Percentiles rank a stretch among this genome's conserved stretches.
phyloP scores from a whole-genome alignment of 2,888 invertebrate genomes.

The Cephonodes hylas region DNA sequence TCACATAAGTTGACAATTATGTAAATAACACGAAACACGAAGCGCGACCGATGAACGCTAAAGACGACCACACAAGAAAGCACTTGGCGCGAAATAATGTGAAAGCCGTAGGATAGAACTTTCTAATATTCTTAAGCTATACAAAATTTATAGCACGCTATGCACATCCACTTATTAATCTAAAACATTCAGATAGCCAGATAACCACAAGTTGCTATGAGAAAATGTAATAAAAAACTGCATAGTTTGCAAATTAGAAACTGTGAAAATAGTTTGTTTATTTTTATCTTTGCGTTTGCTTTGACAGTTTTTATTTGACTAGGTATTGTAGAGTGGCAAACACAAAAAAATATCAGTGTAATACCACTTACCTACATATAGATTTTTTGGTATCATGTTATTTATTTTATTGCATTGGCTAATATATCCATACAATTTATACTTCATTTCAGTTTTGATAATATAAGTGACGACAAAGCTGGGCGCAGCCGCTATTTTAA shows the following conservation, averaged over 20 bases:
- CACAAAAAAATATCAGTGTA: background rate
- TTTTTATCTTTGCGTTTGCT: background rate
- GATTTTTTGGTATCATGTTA: too few species aligned
- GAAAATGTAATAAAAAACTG: background rate
- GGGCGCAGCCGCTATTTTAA: too few species aligned
- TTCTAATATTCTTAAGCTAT: slow-evolving; percentile 8
- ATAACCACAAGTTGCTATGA: background rate
- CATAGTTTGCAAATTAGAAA: background rate
- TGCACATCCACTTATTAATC: background rate
- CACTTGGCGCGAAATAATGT: background rate
- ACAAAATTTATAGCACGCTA: background rate
- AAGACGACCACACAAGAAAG: background rate
- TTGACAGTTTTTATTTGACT: too few species aligned
- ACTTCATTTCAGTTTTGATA: too few species aligned
- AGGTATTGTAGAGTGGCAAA: background rate
- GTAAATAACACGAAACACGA: background rate
- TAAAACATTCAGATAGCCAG: background rate
- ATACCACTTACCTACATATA: too few species aligned
- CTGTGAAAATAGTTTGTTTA: background rate
- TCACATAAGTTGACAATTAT: background rate
- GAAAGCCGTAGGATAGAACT: background rate
- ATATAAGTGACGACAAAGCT: background rate
- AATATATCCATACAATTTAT: too few species aligned
- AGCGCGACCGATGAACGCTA: background rate
- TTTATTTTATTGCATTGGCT: too few species aligned